These are phyloP conservation scores for Xylocopa sonorina DNA, from an alignment of 1,140 invertebrate genomes.

Conservation along the genomic window DNA sequence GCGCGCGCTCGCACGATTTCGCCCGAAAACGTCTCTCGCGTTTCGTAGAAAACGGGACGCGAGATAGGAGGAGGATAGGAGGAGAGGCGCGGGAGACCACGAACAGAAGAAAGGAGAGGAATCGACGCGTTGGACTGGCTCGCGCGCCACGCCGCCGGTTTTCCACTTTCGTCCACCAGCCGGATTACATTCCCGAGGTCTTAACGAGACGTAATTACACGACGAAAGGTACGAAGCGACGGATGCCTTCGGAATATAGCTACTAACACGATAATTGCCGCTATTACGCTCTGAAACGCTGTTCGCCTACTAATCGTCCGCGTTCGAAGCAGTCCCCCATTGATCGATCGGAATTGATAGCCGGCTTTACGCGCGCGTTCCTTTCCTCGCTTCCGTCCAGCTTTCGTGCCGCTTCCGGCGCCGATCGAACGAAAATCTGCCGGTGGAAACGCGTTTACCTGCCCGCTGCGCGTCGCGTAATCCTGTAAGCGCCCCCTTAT, in stretches of 20 bases:
- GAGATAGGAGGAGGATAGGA: neutral
- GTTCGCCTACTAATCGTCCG: conserved; percentile 70
- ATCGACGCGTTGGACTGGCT: conserved; percentile 18
- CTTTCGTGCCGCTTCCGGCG: neutral
- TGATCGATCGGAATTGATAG: conserved; percentile 57
- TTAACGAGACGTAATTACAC: conserved; percentile 77
- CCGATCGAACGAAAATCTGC: neutral
- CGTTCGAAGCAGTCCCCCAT: conserved; percentile 39
- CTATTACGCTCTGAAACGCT: conserved; percentile 68
- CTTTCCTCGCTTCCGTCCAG: neutral
- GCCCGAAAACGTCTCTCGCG: too few species aligned
- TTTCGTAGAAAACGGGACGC: neutral
- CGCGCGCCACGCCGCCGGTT: conserved; percentile 64
- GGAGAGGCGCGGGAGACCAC: conserved; percentile 17
- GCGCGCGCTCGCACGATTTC: neutral
- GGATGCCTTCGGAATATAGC: conserved; percentile 73
- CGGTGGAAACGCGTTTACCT: conserved; percentile 72
- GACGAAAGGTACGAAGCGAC: conserved; percentile 74
- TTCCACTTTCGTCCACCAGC: conserved; percentile 69
- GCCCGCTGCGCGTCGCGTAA: conserved; percentile 63
- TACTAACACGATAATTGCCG: conserved; percentile 77
- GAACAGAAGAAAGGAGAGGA: conserved; percentile 56
- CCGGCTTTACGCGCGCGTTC: conserved; percentile 17
- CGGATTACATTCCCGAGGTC: conserved; percentile 70
- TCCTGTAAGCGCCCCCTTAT: conserved; percentile 79